Evolutionary conservation across 2,113 vertebrate genomes (phyloP).

Genomic region (Ammodytes dubius): DNA sequence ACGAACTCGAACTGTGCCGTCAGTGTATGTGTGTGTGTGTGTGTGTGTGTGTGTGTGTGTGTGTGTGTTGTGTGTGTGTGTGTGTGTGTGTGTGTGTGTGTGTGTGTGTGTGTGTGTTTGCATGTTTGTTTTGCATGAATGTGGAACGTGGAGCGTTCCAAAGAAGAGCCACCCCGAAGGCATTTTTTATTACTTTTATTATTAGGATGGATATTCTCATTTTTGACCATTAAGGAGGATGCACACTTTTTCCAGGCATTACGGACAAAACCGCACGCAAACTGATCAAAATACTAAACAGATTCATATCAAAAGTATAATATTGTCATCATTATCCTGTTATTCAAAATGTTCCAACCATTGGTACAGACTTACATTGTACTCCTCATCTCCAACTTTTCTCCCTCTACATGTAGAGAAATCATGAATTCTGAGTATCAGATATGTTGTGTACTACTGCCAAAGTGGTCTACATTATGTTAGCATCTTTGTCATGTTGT

Average conservation of each 20-base stretch:
- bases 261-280: constrained; percentile 38
- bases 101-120: constrained; percentile 35
- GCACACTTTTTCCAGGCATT: constrained; percentile 31
- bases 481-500: constrained; percentile 64
- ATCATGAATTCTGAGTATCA: constrained; percentile 40
- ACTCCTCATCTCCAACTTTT: constrained; percentile 36
- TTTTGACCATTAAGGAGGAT: constrained; percentile 42
- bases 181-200: constrained; percentile 47
- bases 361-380: constrained; percentile 64
- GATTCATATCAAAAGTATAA: constrained; percentile 3
- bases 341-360: constrained; percentile 15
- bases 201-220: constrained; percentile 55
- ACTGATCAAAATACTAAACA: constrained; percentile 38
- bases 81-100: constrained; percentile 15
- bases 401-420: constrained; percentile 61
- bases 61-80: constrained; percentile 21
- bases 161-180: constrained; percentile 66
- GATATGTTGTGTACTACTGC: constrained; percentile 43
- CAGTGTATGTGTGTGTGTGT: constrained; percentile 15
- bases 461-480: constrained; percentile 46
- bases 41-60: constrained; percentile 29
- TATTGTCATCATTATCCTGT: constrained; percentile 2
- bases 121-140: constrained; percentile 68
- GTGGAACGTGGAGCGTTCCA: constrained; percentile 76
- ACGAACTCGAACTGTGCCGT: constrained; percentile 53